phyloP scores from a whole-genome alignment of 2,888 invertebrate species.

The Diploptera punctata region DNA sequence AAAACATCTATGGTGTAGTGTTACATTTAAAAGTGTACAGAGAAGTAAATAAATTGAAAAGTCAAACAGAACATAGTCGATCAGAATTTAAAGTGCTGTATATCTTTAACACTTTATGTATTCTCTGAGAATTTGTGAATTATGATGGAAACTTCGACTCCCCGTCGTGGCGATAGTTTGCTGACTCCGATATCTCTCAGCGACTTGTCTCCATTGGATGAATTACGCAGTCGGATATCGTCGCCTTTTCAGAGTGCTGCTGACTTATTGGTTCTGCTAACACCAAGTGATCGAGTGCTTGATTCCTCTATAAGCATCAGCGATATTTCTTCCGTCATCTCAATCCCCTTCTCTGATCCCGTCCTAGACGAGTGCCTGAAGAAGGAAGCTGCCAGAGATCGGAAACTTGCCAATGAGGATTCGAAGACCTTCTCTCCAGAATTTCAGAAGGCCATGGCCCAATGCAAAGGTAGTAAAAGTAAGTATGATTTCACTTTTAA shows the following conservation, averaged over 20 bases:
- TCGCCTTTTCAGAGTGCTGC: neutral
- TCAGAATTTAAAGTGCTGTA: no score
- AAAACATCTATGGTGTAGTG: no score
- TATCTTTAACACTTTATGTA: no score
- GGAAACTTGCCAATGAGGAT: neutral
- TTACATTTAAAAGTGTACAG: no score
- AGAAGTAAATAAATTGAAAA: no score
- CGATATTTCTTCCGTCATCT: slow-evolving; percentile 17
- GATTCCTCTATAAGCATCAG: slow-evolving; percentile 14
- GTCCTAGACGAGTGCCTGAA: neutral
- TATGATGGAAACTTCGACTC: neutral
- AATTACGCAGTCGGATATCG: no score
- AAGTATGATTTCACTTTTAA: no score
- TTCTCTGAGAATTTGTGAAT: no score
- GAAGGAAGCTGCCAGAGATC: neutral
- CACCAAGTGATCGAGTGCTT: slow-evolving; percentile 14
- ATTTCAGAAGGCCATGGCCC: slow-evolving; percentile 1
- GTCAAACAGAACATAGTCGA: no score
- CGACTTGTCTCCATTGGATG: neutral
- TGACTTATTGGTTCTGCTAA: slow-evolving; percentile 24
- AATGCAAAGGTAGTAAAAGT: neutral
- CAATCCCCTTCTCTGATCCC: slow-evolving; percentile 33
- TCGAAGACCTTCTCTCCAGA: slow-evolving; percentile 18
- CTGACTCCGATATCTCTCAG: neutral
- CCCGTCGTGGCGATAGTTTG: neutral